phyloP scores from a whole-genome alignment of 1,140 invertebrate species.

The Drosophila ironensis region DNA sequence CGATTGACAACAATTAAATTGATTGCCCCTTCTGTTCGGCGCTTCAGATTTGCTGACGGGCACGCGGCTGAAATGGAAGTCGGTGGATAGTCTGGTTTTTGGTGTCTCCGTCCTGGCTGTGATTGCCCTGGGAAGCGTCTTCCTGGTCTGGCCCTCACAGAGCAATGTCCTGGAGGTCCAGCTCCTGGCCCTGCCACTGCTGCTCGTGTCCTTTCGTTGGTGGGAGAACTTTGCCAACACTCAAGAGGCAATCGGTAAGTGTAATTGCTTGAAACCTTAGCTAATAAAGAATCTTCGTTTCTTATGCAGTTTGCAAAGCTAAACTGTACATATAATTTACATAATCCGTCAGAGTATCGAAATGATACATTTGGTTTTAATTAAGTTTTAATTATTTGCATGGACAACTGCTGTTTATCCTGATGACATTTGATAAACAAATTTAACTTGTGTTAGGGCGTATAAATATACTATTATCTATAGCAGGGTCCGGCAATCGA shows the following conservation, averaged over 20 bases:
- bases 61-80: constrained; percentile 61
- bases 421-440: no score
- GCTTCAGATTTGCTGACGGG: constrained; percentile 60
- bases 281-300: no score
- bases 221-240: constrained; percentile 91
- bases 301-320: no score
- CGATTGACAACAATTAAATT: constrained; percentile 73
- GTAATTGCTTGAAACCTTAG: no score
- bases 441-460: no score
- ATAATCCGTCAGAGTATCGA: no score
- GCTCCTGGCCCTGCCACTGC: constrained; percentile 86
- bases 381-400: no score
- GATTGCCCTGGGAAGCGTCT: constrained; percentile 84
- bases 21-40: constrained; percentile 58
- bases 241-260: constrained; percentile 80
- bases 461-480: no score
- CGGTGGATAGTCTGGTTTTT: constrained; percentile 40
- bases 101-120: constrained; percentile 83
- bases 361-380: no score
- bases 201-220: constrained; percentile 90
- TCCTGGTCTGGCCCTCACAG: constrained; percentile 87
- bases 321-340: no score
- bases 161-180: constrained; percentile 82
- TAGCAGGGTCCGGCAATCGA: no score
- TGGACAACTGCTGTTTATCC: no score